These are phyloP conservation scores for Ariolimax columbianus DNA, from an alignment of 2,888 invertebrate genomes.

Conservation along the genomic window DNA sequence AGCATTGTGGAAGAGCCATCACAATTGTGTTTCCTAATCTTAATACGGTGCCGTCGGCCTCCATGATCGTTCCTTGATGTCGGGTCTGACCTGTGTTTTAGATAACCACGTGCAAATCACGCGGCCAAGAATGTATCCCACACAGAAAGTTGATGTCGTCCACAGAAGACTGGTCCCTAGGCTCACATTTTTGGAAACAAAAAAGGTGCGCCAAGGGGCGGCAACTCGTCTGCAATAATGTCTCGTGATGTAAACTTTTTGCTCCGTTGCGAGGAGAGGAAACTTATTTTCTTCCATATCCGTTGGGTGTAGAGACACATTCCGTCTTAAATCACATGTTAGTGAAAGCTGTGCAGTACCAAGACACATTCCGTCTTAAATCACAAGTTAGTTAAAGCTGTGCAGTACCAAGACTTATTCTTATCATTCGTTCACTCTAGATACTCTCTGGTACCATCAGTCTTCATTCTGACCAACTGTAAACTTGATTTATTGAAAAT, in stretches of 20 bases:
- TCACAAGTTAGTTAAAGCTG: too few species aligned
- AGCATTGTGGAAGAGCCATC: too few species aligned
- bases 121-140: background rate
- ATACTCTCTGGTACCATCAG: too few species aligned
- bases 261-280: too few species aligned
- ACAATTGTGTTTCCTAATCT: background rate
- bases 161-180: background rate
- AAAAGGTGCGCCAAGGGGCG: slow-evolving; percentile 12
- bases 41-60: background rate
- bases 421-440: too few species aligned
- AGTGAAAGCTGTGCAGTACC: too few species aligned
- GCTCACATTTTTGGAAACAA: background rate
- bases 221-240: background rate
- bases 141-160: background rate
- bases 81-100: background rate
- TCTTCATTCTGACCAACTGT: too few species aligned
- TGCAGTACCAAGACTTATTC: too few species aligned
- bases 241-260: background rate
- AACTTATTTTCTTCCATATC: background rate
- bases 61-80: background rate
- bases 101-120: background rate
- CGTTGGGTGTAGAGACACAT: background rate
- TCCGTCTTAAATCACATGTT: background rate
- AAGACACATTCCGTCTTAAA: too few species aligned
- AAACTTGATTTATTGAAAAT: too few species aligned